These are phyloP conservation scores for Ryuthela nishihirai DNA, from an alignment of 2,888 invertebrate genomes.

Conservation along the genomic window DNA sequence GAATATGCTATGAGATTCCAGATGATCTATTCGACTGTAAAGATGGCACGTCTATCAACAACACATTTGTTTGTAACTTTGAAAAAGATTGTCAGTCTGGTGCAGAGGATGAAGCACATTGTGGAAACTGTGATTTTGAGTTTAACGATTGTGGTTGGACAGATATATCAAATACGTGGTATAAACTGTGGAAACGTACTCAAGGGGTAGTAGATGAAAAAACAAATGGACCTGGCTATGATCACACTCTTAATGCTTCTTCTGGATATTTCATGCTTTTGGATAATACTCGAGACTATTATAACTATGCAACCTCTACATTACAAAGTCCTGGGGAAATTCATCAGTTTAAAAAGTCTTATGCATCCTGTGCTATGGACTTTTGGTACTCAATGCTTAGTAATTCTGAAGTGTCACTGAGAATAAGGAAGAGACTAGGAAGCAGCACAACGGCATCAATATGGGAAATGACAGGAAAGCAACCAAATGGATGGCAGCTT, in stretches of 20 bases:
- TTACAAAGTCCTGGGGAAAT: conserved; percentile 10
- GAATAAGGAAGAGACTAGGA: conserved; percentile 22
- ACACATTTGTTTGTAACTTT: conserved; percentile 47
- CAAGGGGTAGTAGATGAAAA: conserved; percentile 1
- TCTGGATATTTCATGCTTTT: conserved; percentile 20
- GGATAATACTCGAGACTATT: not conserved
- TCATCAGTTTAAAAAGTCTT: conserved; percentile 21
- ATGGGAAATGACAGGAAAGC: conserved; percentile 15
- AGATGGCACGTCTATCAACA: conserved; percentile 14
- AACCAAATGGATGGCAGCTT: conserved; percentile 12
- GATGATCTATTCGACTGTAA: conserved; percentile 24
- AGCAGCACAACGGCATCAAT: conserved; percentile 1
- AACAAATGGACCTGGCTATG: conserved; percentile 11
- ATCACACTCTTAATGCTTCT: conserved; percentile 20
- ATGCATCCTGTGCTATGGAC: conserved; percentile 22
- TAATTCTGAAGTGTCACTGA: not conserved
- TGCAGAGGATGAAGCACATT: conserved; percentile 49
- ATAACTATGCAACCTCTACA: not conserved
- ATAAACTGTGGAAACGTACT: conserved; percentile 12
- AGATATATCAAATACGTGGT: not conserved
- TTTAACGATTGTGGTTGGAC: conserved; percentile 35
- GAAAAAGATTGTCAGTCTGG: conserved; percentile 50
- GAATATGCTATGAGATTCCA: conserved; percentile 20
- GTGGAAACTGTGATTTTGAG: conserved; percentile 44
- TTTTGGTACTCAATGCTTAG: conserved; percentile 13